A percentile compares a stretch with the other conserved stretches of the same genome.
Conservation (phyloP, 1,140 invertebrate genomes). For the Drosophila triauraria region DNA sequence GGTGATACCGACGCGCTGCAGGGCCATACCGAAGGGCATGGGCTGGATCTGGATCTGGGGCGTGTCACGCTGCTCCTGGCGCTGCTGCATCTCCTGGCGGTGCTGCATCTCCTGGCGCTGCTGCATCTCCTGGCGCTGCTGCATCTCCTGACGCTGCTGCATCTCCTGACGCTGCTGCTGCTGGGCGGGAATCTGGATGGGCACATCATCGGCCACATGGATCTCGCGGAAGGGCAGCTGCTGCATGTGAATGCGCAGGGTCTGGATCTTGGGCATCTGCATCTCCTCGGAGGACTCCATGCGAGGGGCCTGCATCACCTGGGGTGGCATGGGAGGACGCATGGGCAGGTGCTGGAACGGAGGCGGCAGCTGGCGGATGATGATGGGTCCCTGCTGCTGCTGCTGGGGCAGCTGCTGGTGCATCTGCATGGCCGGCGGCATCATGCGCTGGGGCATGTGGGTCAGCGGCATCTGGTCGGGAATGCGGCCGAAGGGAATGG, state of each 20-base stretch:
- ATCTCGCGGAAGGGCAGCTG: constrained; percentile 83
- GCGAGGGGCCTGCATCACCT: constrained; percentile 84
- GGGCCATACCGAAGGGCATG: constrained; percentile 82
- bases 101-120: constrained; percentile 49
- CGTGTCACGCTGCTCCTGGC: constrained; percentile 65
- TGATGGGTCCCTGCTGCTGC: constrained; percentile 71
- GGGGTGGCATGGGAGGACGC: constrained; percentile 83
- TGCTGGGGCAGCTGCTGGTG: constrained; percentile 67
- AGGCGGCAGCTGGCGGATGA: constrained; percentile 71
- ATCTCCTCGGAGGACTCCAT: constrained; percentile 76
- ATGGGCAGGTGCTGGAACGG: constrained; percentile 84
- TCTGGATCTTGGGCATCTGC: constrained; percentile 72
- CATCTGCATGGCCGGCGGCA: constrained; percentile 75
- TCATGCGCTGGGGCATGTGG: constrained; percentile 84
- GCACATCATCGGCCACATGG: constrained; percentile 78
- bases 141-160: constrained; percentile 57
- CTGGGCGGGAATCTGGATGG: constrained; percentile 72
- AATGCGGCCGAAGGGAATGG: constrained; percentile 82
- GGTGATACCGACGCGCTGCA: constrained; percentile 86
- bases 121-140: constrained; percentile 42
- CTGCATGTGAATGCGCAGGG: constrained; percentile 83
- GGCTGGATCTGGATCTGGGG: constrained; percentile 79
- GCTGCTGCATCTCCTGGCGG: constrained; percentile 46
- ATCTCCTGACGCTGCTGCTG: constrained; percentile 48
- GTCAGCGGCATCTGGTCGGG: constrained; percentile 83